phyloP scores from a whole-genome alignment of 2,797 vertebrate genomes.

The Periophthalmus magnuspinnatus region DNA sequence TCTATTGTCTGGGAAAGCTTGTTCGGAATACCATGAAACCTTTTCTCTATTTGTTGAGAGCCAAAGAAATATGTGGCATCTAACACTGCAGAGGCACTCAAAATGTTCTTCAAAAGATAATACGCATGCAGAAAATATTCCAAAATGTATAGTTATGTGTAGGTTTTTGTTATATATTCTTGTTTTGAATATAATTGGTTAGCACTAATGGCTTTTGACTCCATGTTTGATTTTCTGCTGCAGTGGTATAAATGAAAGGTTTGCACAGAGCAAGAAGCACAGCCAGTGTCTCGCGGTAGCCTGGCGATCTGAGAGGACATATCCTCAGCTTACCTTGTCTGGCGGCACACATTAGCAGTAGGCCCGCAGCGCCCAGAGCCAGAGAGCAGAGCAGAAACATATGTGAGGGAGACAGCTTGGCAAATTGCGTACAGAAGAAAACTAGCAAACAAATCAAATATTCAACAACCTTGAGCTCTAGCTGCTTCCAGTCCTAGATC shows the following conservation, averaged over 20 bases:
- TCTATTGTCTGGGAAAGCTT: too few species aligned
- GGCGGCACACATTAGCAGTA: slow-evolving; percentile 30
- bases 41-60: too few species aligned
- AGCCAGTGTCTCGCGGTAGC: slow-evolving; percentile 18
- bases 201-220: not conserved
- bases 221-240: not conserved
- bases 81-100: too few species aligned
- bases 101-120: too few species aligned
- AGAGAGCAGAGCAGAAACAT: slow-evolving; percentile 8
- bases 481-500: slow-evolving; percentile 26
- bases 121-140: too few species aligned
- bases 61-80: too few species aligned
- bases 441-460: slow-evolving; percentile 63
- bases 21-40: too few species aligned
- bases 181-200: not conserved
- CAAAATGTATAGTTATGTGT: too few species aligned
- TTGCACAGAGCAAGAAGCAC: not conserved
- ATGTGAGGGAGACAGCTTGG: slow-evolving; percentile 14
- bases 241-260: not conserved
- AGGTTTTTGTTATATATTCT: too few species aligned
- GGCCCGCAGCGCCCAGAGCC: slow-evolving; percentile 21
- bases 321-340: slow-evolving; percentile 43
- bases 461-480: slow-evolving; percentile 57
- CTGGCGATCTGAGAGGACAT: slow-evolving; percentile 17
- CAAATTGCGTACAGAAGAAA: slow-evolving; percentile 47